Base-by-base conservation (phyloP, 2,113 vertebrate genomes). In the Setophaga coronata region DNA sequence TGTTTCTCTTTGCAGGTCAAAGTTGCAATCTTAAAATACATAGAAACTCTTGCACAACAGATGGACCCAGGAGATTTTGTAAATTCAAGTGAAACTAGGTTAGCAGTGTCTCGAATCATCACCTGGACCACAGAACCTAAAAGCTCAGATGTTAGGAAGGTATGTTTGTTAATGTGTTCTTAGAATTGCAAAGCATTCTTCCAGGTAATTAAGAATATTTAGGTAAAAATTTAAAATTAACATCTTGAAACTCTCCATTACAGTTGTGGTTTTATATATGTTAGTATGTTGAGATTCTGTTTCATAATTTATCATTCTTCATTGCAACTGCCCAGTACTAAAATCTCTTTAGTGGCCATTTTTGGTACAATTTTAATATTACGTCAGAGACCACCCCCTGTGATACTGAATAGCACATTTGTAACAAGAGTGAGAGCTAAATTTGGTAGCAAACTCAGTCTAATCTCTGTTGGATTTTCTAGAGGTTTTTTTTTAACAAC, bases 81-180 rank as follows among this genome's bases (percentile, higher is more conserved):
- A 87, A 99, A 99, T 98, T 99, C 99, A 83, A 99, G 99, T 95
- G 99, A 99, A 98, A 99, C 99, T 38, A 98, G 99, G 53, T 97
- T 99, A 92, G 99, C 99, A 17, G 99, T 99, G 74, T 99, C 99
- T 53, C 99, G 99, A 62, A 99, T 99, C 95, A 99, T 99, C 97
- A 99, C 99, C 42, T 99, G 99, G 99, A 99, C 99, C 79, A 99
- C 99, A 81, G 99, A 99, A 97, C 99, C 99, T 64, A 99, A 99
- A 97, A 99, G 99, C 97, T 99, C 99, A 47, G 99, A 99, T 28
- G 99, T 99, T 97, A 98, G 99, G 85, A 99, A 99, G 99, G 99
- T 99, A 93, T 11, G 97, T 94, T 84, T 80, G 10, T 40, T 85
- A 8, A 51, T 12, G 10, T 31, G 20, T 34, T 3, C 21, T 69